Conservation (phyloP, 2,113 vertebrate species). For the Butastur rufipennis region DNA sequence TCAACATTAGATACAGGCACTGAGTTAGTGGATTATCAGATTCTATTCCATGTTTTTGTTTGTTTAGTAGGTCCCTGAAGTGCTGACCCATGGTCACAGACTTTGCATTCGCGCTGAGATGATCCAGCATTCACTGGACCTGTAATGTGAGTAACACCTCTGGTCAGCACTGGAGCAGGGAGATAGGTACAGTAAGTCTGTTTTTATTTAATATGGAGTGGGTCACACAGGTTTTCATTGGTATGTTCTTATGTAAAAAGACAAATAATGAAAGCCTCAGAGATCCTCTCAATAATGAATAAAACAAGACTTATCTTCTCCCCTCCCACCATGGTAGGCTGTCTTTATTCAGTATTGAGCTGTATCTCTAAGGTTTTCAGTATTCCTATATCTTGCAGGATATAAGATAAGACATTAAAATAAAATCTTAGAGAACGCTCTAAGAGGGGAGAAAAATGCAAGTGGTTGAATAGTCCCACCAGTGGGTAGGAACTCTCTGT, state of each 20-base stretch:
- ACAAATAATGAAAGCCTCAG: constrained; percentile 62
- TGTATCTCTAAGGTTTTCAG: constrained; percentile 56
- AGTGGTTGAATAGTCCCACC: not conserved
- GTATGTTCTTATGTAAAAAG: constrained; percentile 4
- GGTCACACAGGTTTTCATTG: constrained; percentile 66
- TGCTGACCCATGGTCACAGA: constrained; percentile 66
- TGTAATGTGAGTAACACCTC: constrained; percentile 68
- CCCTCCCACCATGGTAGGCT: not conserved
- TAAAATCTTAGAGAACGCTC: constrained; percentile 48
- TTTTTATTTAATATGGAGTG: constrained; percentile 69
- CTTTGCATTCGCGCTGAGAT: constrained; percentile 60
- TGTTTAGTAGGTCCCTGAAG: constrained; percentile 67
- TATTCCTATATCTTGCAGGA: not conserved
- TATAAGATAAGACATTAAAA: not conserved
- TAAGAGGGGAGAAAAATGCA: not conserved
- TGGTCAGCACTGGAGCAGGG: constrained; percentile 68
- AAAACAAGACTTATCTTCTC: constrained; percentile 60
- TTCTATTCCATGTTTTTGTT: constrained; percentile 63
- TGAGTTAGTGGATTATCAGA: constrained; percentile 39
- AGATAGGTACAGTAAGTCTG: constrained; percentile 67
- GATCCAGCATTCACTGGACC: constrained; percentile 66
- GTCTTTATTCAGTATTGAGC: constrained; percentile 65
- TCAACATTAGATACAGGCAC: not conserved
- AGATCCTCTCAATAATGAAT: constrained; percentile 70
- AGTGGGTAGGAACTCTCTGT: constrained; percentile 53